Conservation (phyloP, 1,140 invertebrate species). For the Aleiodes sp. region DNA sequence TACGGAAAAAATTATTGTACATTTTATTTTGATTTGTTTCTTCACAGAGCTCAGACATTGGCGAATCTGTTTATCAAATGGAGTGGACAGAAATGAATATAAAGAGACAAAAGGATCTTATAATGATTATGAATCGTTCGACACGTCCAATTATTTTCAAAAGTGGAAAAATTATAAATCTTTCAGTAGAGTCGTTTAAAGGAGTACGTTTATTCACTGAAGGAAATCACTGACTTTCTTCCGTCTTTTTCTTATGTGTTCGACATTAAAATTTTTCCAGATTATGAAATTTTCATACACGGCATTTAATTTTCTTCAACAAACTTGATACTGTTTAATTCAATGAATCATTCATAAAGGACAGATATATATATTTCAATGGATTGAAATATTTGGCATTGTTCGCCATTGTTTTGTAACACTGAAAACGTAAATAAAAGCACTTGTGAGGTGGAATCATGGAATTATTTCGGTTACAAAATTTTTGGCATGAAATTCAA, state of each 20-base stretch:
- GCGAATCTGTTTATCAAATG: constrained; percentile 16
- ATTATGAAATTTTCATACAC: constrained; percentile 12
- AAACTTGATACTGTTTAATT: background rate
- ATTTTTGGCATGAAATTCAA: too few relatives aligned
- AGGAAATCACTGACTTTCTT: background rate
- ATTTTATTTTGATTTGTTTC: too few relatives aligned
- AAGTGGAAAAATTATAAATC: constrained; percentile 22
- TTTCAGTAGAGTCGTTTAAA: constrained; percentile 19
- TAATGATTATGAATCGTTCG: background rate
- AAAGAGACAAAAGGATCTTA: constrained; percentile 15
- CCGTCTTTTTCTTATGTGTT: background rate
- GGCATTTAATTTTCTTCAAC: background rate
- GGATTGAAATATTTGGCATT: too few relatives aligned
- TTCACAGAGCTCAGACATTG: too few relatives aligned
- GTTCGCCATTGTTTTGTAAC: too few relatives aligned
- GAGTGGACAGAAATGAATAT: background rate
- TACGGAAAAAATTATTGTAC: too few relatives aligned
- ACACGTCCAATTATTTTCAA: constrained; percentile 16
- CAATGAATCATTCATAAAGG: too few relatives aligned
- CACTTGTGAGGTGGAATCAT: too few relatives aligned
- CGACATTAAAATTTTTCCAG: background rate
- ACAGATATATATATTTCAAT: too few relatives aligned
- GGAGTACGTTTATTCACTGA: constrained; percentile 1
- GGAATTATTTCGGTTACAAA: too few relatives aligned
- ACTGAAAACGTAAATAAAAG: too few relatives aligned